These are phyloP conservation scores for Bombylius major DNA, from an alignment of 2,888 invertebrate species.

Conservation along the genomic window DNA sequence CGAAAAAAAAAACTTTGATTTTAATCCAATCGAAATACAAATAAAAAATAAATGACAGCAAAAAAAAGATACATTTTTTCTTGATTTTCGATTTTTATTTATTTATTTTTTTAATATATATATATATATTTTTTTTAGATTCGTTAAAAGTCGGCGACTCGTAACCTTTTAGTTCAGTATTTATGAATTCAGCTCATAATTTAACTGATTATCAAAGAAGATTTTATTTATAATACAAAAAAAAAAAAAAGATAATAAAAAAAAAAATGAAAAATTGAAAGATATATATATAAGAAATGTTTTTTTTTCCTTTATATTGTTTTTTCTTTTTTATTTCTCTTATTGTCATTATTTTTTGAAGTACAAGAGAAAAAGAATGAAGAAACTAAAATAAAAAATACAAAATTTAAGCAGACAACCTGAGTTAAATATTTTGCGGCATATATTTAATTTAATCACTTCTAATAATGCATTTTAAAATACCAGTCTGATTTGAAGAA, in stretches of 20 bases:
- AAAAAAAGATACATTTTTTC: not conserved
- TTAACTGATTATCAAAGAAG: slow-evolving; percentile 7
- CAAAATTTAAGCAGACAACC: not conserved
- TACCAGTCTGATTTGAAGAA: too few species aligned
- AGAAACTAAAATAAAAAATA: not conserved
- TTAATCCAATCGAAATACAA: slow-evolving; percentile 2
- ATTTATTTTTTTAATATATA: too few species aligned
- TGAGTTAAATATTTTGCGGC: not conserved
- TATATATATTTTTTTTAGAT: too few species aligned
- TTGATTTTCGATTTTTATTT: not conserved
- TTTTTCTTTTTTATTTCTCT: too few species aligned
- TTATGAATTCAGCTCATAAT: slow-evolving; percentile 11
- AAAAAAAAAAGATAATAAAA: not conserved
- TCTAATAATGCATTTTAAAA: not conserved
- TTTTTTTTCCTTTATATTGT: not conserved
- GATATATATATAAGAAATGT: not conserved
- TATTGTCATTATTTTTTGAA: too few species aligned
- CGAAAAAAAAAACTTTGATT: not conserved
- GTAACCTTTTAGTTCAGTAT: slow-evolving; percentile 2
- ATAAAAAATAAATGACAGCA: slow-evolving; percentile 4
- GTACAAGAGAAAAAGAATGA: too few species aligned
- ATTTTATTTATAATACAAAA: not conserved
- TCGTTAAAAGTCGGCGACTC: not conserved
- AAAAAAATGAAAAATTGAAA: slow-evolving; percentile 3
- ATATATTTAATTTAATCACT: not conserved